phyloP scores from a whole-genome alignment of 2,888 invertebrate species.

The Agrotis clavis region DNA sequence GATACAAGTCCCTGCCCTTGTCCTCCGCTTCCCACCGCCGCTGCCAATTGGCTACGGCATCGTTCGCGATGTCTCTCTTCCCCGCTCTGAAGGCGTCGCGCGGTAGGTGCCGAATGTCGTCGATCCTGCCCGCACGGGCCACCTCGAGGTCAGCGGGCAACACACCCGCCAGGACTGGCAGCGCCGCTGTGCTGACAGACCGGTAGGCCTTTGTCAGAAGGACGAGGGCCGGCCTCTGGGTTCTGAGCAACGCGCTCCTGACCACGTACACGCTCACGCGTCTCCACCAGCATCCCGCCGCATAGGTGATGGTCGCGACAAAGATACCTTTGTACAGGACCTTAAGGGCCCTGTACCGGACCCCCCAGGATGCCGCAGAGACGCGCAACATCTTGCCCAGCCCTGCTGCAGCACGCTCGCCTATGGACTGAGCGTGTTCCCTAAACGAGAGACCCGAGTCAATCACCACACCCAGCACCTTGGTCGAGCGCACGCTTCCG shows the following conservation, averaged over 20 bases:
- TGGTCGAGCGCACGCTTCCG: no score
- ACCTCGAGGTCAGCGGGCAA: no score
- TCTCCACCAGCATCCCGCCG: no score
- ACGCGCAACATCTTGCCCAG: constrained; percentile 64
- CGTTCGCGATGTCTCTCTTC: not conserved
- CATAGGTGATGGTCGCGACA: fast-evolving
- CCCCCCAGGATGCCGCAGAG: not conserved
- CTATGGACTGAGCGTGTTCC: not conserved
- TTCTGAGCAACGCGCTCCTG: not conserved
- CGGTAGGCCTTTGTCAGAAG: constrained; percentile 50
- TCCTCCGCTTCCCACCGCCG: constrained; percentile 44
- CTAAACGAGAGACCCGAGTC: not conserved
- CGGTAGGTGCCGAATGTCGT: not conserved
- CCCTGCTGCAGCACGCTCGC: constrained; percentile 24
- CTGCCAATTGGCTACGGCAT: constrained; percentile 46
- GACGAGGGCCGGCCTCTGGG: constrained; percentile 13
- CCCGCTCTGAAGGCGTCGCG: not conserved
- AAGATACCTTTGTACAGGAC: not conserved
- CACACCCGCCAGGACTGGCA: no score
- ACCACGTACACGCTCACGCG: constrained; percentile 19
- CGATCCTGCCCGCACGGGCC: no score
- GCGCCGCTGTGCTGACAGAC: no score
- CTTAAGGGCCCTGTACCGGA: constrained; percentile 21
- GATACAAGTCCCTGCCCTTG: constrained; percentile 53
- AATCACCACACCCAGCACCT: no score